phyloP scores from a whole-genome alignment of 2,797 vertebrate genomes.

The Pseudochromis fuscus region DNA sequence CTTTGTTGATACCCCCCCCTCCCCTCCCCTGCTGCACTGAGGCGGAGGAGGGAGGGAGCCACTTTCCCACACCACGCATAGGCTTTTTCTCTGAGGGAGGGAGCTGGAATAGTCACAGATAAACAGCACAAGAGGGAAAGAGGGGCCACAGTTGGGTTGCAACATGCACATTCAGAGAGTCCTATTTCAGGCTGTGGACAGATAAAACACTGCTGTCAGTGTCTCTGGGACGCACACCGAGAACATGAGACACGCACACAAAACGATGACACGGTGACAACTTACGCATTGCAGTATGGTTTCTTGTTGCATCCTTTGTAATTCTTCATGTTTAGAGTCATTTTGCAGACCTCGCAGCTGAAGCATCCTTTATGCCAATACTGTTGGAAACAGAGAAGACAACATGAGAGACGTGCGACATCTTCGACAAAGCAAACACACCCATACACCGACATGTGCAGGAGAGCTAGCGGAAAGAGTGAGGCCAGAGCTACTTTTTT shows the following conservation, averaged over 20 bases:
- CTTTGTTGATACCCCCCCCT: slow-evolving; percentile 75
- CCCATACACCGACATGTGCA: not conserved
- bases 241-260: slow-evolving; percentile 38
- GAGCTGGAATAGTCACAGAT: slow-evolving; percentile 63
- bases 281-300: slow-evolving; percentile 99
- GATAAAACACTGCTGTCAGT: slow-evolving; percentile 52
- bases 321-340: slow-evolving; percentile 99
- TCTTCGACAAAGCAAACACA: no score
- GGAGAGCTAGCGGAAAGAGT: slow-evolving; percentile 27
- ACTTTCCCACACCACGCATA: slow-evolving; percentile 78
- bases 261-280: slow-evolving; percentile 55
- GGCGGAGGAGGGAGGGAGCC: slow-evolving; percentile 49
- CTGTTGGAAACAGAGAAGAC: slow-evolving; percentile 78
- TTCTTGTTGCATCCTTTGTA: slow-evolving; percentile 99
- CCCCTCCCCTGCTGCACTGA: slow-evolving; percentile 5
- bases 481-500: slow-evolving; percentile 35
- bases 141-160: slow-evolving; percentile 69
- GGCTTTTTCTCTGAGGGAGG: slow-evolving; percentile 63
- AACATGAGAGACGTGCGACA: slow-evolving; percentile 3
- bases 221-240: slow-evolving; percentile 28
- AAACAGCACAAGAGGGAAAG: slow-evolving; percentile 66
- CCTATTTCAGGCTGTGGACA: slow-evolving; percentile 58
- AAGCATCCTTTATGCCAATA: slow-evolving; percentile 99
- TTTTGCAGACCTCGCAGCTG: slow-evolving; percentile 98
- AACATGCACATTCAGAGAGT: slow-evolving; percentile 54